Base-by-base conservation (phyloP, 2,113 vertebrate species). In the Pachypanchax playfairii region DNA sequence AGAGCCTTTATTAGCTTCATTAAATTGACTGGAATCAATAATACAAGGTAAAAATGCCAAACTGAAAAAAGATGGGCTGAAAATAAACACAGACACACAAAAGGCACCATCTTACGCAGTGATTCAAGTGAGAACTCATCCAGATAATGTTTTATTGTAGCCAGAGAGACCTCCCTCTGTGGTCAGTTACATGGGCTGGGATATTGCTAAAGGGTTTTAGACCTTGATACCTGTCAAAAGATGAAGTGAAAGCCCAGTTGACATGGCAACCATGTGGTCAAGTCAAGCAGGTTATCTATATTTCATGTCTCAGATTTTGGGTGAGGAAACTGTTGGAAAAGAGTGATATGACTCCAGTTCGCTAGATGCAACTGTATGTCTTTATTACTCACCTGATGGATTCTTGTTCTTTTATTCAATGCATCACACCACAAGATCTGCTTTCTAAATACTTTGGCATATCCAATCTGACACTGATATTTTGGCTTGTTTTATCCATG, bases 221-320 rank as follows among this genome's bases (percentile, higher is more conserved):
- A 74, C 77, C 66, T 4, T 83, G 79, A 87, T 79, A 75, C 77
- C 80, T 85, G 87, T 87, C 82, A 88, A 68, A 81, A 79, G 64
- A 58, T 5, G 21, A 77, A 65, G 57, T 62, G 70, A 83, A 79
- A 64, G 75, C 43, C 75, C 73, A 63, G 75, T 57, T 70, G 66
- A 76, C 70, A 73, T 73, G 65, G 70, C 68, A 68, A 66, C 46
- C 42, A 71, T 74, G 70, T 72, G 10, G 47, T 73, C 1, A 58
- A 77, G 59, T 62, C 63, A 42, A 60, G 63, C 51, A 83, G 65
- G 68, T 68, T 80, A 85, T 77, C 10, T 12, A 55, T 76, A 11
- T 60, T 61, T 21, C n/a, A 8, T 70, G 58, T 43, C 11, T 56
- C 17, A 35, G 12, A 54, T 69, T 28, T 43, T 52, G 33, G 26